Conservation (phyloP, 2,113 vertebrate species). For the Monarcha castaneiventris region DNA sequence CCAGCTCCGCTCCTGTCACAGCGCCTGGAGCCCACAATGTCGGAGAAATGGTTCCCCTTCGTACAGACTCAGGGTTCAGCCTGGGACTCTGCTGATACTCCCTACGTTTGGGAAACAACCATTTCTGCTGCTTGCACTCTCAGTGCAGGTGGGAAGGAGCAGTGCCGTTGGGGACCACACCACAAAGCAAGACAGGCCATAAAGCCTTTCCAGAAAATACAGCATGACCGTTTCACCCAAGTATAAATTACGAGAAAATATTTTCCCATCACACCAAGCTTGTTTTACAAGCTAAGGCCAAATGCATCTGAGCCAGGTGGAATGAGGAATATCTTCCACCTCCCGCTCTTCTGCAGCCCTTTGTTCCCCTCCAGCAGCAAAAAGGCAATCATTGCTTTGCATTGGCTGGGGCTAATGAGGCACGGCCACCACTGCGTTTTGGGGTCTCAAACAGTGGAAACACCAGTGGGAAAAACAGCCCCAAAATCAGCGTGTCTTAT, state of each 20-base stretch:
- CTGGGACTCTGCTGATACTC: accelerated
- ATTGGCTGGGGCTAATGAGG: background rate
- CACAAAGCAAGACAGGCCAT: background rate
- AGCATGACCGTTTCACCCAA: accelerated
- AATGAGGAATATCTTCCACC: background rate
- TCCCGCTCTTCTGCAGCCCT: background rate
- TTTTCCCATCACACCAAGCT: background rate
- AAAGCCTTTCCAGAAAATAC: background rate
- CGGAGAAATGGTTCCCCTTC: background rate
- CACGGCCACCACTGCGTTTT: background rate
- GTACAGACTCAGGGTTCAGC: background rate
- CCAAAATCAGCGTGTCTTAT: accelerated
- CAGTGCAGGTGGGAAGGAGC: background rate
- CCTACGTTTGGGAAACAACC: accelerated
- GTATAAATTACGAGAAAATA: accelerated
- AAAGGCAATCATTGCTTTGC: background rate
- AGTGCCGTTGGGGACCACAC: background rate
- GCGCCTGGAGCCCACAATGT: background rate
- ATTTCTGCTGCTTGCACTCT: background rate
- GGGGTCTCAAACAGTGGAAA: background rate
- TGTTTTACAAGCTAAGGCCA: accelerated
- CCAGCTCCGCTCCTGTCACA: accelerated
- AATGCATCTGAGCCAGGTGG: background rate
- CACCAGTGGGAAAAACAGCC: background rate
- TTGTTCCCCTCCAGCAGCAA: background rate